Base-by-base conservation (phyloP, 92 coral and sea anemone species). In the Heliopora coerulea region DNA sequence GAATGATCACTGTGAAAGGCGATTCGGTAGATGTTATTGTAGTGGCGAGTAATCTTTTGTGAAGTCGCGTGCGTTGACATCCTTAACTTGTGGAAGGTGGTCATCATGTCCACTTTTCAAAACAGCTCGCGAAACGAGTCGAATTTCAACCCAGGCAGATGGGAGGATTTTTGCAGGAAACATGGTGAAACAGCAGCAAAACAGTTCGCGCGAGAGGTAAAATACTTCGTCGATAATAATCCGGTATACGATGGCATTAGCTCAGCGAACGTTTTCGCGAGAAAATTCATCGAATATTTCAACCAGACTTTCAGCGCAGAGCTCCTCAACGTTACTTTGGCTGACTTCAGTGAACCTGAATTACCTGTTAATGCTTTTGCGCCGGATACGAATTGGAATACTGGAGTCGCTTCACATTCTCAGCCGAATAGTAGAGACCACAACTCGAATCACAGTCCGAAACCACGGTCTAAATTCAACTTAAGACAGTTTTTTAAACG, bases 141-240 rank as follows among this genome's bases (percentile, higher is more conserved):
- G 26, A 95, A 85, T 65, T 85, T 83, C 78, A 87, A 88, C 3
- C 65, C 89, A 57, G 92, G 90, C 54, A 85, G 99, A 59, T 95
- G 99, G 99, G 99, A 95, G 81, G 99, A 88, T 68, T 95, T 95
- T 73, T 95, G 99, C 77, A 88, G 82, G 33, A 88, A 95, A 82
- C 74, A 89, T 37, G 99, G 91, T 54, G 97, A 88, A 34, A 83
- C 29, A 56, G 96, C 97, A 34, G 99, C 97, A 39, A 86, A 80
- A 54, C 83, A 84, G 26, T 95, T 95, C 78, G 90, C 99, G 13
- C 89, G 81, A 65, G 99, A 95, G 85, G 91, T 95, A 65, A 90
- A 85, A 8, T 91, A 89, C 78, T 95, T 95, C 78, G 88, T 95
- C 25, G 78, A 89, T 19, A 91, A 90, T 62, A 95, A 95, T 33